phyloP scores from a whole-genome alignment of 2,888 invertebrate genomes.

The Stenotaenia linearis region DNA sequence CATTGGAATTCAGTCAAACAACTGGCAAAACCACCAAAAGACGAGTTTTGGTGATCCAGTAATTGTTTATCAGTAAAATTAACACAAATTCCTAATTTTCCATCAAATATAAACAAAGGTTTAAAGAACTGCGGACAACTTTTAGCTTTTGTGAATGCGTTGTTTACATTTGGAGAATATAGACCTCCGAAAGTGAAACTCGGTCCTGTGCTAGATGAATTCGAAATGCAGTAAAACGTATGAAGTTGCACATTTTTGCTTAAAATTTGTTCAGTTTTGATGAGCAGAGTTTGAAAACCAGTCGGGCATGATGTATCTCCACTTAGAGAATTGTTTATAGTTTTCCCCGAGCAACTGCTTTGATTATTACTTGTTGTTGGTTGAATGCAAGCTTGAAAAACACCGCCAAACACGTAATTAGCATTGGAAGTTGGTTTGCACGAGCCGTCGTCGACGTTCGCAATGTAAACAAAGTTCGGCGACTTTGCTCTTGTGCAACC shows the following conservation, averaged over 20 bases:
- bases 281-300: neutral
- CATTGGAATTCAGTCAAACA: neutral
- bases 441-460: neutral
- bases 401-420: too few relatives aligned
- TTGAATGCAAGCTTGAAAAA: too few relatives aligned
- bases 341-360: too few relatives aligned
- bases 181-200: neutral
- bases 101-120: neutral
- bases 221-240: neutral
- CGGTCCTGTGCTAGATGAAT: neutral
- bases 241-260: neutral
- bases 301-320: neutral
- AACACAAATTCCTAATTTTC: neutral
- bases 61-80: neutral
- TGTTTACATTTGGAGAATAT: neutral
- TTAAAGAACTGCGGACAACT: neutral
- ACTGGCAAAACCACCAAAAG: neutral
- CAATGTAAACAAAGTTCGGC: neutral
- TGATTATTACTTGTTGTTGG: too few relatives aligned
- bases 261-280: neutral
- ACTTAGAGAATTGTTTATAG: neutral
- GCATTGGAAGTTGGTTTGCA: neutral
- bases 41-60: neutral
- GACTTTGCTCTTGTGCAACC: neutral
- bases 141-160: neutral